phyloP scores from a whole-genome alignment of 2,797 vertebrate genomes.

The Micrastur ruficollis region DNA sequence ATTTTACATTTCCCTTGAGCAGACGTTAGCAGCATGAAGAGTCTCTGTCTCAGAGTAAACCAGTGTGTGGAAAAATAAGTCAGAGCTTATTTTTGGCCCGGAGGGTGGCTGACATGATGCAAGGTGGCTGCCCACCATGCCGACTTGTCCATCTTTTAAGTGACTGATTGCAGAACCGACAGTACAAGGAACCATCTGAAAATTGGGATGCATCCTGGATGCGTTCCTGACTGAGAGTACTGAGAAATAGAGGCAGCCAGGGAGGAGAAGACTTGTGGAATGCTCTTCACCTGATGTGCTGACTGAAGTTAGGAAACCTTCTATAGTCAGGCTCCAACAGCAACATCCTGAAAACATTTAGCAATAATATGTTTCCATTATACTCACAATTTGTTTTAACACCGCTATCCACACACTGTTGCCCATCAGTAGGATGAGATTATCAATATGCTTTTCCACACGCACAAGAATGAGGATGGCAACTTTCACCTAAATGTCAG shows the following conservation, averaged over 20 bases:
- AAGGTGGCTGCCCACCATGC: background rate
- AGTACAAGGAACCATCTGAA: background rate
- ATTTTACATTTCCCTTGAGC: background rate
- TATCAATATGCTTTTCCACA: background rate
- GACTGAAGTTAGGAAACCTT: background rate
- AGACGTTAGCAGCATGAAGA: background rate
- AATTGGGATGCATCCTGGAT: background rate
- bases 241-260: background rate
- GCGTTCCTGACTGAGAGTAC: background rate
- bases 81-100: background rate
- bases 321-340: background rate
- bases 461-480: background rate
- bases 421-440: background rate
- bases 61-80: background rate
- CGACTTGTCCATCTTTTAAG: background rate
- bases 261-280: background rate
- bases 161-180: background rate
- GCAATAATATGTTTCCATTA: background rate
- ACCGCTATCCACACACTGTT: background rate
- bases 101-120: accelerated
- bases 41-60: background rate
- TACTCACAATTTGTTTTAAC: background rate
- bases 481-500: background rate
- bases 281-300: background rate
- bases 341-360: background rate